Percentiles rank a stretch among this genome's conserved stretches.
phyloP scores from a whole-genome alignment of 2,113 vertebrate species.

The Cyanoramphus novaezelandiae region DNA sequence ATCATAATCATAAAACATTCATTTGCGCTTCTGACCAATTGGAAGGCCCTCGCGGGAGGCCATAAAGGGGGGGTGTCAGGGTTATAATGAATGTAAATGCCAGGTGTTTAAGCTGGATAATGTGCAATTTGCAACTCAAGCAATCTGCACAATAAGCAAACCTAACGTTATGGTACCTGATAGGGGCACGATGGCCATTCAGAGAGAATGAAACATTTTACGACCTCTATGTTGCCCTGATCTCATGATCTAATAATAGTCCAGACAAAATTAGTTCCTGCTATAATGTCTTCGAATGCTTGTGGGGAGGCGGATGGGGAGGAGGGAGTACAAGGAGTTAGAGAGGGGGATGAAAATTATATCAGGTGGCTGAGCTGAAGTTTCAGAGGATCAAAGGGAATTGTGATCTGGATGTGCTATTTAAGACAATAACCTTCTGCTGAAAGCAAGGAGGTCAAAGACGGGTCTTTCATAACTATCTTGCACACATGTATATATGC shows the following conservation, averaged over 20 bases:
- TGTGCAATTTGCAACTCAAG: conserved; percentile 77
- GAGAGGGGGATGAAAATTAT: conserved; percentile 20
- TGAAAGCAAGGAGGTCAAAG: conserved; percentile 14
- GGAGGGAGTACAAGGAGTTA: conserved; percentile 22
- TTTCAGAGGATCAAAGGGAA: conserved; percentile 42
- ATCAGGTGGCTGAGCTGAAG: conserved; percentile 24
- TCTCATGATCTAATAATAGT: conserved; percentile 73
- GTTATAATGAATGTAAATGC: conserved; percentile 76
- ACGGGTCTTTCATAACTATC: conserved; percentile 34
- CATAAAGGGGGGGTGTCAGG: conserved; percentile 66
- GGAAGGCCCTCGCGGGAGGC: conserved; percentile 70
- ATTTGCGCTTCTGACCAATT: conserved; percentile 76
- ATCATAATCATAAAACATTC: conserved; percentile 79
- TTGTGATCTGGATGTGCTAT: conserved; percentile 22
- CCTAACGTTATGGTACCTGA: conserved; percentile 71
- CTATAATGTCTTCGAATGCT: conserved; percentile 59
- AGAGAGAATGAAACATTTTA: conserved; percentile 74
- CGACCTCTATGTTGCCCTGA: conserved; percentile 64
- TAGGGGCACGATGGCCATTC: conserved; percentile 67
- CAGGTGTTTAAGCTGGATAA: conserved; percentile 71
- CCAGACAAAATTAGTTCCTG: conserved; percentile 69
- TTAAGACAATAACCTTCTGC: conserved; percentile 51
- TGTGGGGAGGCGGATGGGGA: conserved; percentile 1
- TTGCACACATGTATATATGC: fast-evolving
- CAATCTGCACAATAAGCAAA: conserved; percentile 77